These are phyloP conservation scores for Ophonus ardosiacus DNA, from an alignment of 2,888 invertebrate species.

Conservation along the genomic window DNA sequence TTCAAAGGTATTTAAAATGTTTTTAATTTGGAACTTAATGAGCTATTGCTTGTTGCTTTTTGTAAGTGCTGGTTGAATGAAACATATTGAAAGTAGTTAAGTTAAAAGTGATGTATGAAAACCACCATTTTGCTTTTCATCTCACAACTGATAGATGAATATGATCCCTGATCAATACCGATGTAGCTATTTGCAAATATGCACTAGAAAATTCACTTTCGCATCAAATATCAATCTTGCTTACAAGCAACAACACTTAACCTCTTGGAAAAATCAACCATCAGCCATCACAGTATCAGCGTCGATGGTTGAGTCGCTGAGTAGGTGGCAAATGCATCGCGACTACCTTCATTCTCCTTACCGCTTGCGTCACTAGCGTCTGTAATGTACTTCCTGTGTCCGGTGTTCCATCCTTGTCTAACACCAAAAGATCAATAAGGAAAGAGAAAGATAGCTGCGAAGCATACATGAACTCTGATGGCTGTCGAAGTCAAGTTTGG, in stretches of 20 bases:
- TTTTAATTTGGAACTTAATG: no score
- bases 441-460: background rate
- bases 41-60: no score
- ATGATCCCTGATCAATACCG: slow-evolving; percentile 20
- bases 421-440: background rate
- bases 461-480: slow-evolving; percentile 36
- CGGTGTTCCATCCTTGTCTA: slow-evolving; percentile 19
- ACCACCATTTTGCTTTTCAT: background rate
- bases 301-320: background rate
- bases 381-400: slow-evolving; percentile 54
- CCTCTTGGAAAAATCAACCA: slow-evolving; percentile 30
- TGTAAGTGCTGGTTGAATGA: no score
- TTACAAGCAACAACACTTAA: slow-evolving; percentile 55
- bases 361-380: slow-evolving; percentile 24
- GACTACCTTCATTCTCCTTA: slow-evolving; percentile 26
- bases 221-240: slow-evolving; percentile 52
- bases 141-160: slow-evolving; percentile 1
- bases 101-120: background rate
- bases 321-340: slow-evolving; percentile 13
- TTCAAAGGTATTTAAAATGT: no score
- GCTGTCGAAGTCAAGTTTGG: slow-evolving; percentile 43
- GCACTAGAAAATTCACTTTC: slow-evolving; percentile 31
- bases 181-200: slow-evolving; percentile 26
- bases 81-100: background rate
- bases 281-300: slow-evolving; percentile 21